Evolutionary conservation across 2,797 vertebrate genomes (phyloP).

Genomic region (Ammospiza maritima): DNA sequence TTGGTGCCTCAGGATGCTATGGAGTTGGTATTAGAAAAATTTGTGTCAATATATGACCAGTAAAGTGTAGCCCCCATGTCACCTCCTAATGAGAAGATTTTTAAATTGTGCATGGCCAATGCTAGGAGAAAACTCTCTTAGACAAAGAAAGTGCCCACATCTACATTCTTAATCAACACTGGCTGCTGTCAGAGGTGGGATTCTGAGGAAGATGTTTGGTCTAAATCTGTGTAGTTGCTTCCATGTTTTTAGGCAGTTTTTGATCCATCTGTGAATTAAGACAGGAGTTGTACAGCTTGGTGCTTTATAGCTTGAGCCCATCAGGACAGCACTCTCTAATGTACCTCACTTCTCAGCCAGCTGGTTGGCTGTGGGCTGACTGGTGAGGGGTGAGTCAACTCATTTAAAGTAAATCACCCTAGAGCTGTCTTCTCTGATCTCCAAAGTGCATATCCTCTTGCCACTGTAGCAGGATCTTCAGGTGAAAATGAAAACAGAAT

Average conservation of each 20-base stretch:
- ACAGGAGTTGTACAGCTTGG: neutral
- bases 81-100: neutral
- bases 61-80: fast-evolving
- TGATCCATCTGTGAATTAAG: neutral
- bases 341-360: neutral
- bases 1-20: neutral
- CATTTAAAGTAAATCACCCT: neutral
- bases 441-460: neutral
- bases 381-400: neutral
- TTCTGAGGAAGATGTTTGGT: neutral
- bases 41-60: neutral
- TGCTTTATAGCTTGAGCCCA: neutral
- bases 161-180: neutral
- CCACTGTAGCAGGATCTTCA: neutral
- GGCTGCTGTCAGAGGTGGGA: neutral
- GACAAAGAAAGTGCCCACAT: neutral
- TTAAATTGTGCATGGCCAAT: neutral
- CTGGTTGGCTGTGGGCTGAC: neutral
- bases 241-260: neutral
- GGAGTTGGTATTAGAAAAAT: neutral
- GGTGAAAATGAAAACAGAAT: slow-evolving; percentile 16
- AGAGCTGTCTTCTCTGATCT: neutral
- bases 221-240: neutral
- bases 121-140: neutral
- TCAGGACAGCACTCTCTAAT: neutral